phyloP scores from a whole-genome alignment of 2,797 vertebrate genomes.

The Sus cebifrons region DNA sequence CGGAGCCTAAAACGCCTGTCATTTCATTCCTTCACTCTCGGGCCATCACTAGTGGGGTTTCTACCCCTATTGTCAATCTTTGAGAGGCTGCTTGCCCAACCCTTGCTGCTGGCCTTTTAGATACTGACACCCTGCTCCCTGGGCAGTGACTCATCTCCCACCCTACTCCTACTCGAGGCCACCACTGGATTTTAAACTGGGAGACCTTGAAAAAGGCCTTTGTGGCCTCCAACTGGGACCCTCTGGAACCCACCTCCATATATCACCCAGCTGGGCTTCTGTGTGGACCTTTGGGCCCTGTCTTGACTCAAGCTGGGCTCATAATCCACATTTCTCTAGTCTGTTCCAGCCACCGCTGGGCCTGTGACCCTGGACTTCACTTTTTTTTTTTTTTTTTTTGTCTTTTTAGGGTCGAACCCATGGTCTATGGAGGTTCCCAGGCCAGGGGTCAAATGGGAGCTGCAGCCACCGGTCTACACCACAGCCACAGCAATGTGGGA shows the following conservation, averaged over 20 bases:
- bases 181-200: neutral
- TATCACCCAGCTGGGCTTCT: neutral
- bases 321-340: neutral
- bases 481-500: no score
- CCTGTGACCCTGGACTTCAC: neutral
- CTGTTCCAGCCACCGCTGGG: no score
- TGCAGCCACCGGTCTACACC: no score
- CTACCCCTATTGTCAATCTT: neutral
- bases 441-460: no score
- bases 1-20: neutral
- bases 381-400: no score
- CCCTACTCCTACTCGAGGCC: neutral
- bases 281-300: neutral
- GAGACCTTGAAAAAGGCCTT: neutral
- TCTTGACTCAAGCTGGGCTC: neutral
- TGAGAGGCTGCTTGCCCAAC: neutral
- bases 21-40: neutral
- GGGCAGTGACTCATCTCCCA: neutral
- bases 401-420: no score
- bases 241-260: neutral
- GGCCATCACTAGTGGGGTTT: neutral
- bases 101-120: neutral
- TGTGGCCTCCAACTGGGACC: neutral
- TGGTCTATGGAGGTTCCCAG: no score
- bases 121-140: neutral